Base-by-base conservation (phyloP, 2,888 invertebrate genomes). In the Girardia tigrina region DNA sequence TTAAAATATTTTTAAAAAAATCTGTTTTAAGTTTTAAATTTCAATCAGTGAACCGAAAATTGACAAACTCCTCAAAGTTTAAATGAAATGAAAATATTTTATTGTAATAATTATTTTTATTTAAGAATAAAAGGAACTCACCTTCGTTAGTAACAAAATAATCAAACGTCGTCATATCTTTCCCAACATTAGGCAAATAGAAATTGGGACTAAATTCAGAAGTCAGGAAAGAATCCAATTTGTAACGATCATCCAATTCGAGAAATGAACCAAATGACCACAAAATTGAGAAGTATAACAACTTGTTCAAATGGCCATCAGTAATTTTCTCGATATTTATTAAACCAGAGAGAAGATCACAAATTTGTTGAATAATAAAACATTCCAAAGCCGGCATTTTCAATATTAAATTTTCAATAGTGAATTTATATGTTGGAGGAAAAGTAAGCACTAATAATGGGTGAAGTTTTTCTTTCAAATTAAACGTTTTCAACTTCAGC, bases 361-460 rank as follows among this genome's bases (percentile, higher is more conserved):
- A 71, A 6, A 29, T 29, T 20, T 71, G 71, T 71, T 28, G 23
- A 71, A 71, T 71, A 2, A 71, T 71, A 23, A 71, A 71, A 20
- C 28, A 27, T 71, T 71, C 71, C 23, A 71, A 23, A 6, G 29
- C 71, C 4, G 71, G 71, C 71, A 71, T 71, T 71, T 71, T 71
- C n/a, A 12, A 71, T 26, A 71, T 6, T 14, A 71, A 29, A 71
- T 27, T 28, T 71, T 71, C 71, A 71, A 14, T 23, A 6, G 71
- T n/a, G n/a, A 8, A 56, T 56, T 56, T 56, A n/a, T 56, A 56
- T 2, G 23, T 8, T 6, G 23, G n/a, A 8, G 56, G 56, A 56
- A 56, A 56, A n/a, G 56, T 56, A 8, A 23, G 20, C 23, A 23
- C 4, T 56, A 56, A 16, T 23, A n/a, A 56, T 12, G 56, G 4